Evolutionary conservation across 1,140 invertebrate species (phyloP), one percentile per base, ranked within the genome.

Genomic region (Sitophilus oryzae): DNA sequence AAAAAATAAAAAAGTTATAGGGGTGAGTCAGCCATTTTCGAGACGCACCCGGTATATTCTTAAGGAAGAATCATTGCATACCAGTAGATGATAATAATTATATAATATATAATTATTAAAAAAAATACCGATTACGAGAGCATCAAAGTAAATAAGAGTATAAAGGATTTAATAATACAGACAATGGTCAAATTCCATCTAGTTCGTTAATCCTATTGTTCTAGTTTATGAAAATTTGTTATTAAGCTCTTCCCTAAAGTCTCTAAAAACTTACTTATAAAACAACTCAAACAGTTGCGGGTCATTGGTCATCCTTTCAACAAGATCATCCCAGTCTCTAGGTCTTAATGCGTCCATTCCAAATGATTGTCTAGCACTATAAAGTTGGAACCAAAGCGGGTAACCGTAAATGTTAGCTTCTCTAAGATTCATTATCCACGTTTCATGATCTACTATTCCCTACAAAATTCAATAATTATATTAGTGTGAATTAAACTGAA

Each of bases 391-490:
- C 90, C 90, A 96, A 51, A 90, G 85, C 1, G 90, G 89, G 68
- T 89, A 88, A 43, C 89, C 85, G 58, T 89, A 90, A 1, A 86
- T 71, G 74, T 97, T 98, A 0, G 93, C 92, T 73, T 93, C 89
- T 61, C 91, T 89, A n/a, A 98, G 71, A 72, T 97, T 94, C 84
- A 96, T 89, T 15, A 91, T 88, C 86, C 93, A 96, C 1, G 88
- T 93, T 69, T 96, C 91, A 66, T 95, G 92, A 72, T 98, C 93
- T 8, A 96, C 79, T 6, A 96, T 89, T 71, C 83, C 77, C 88
- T 91, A 69, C 36, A 78, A 76, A 58, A 44, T 16, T 23, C 49
- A 23, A 45, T 4, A 11, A 40, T 5, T 18, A 19, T 19, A 19
- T 19, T 16, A 18, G 5, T 18, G 5, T 8, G 8, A 36, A 43